phyloP scores from a whole-genome alignment of 2,113 vertebrate genomes.

The Plestiodon gilberti region DNA sequence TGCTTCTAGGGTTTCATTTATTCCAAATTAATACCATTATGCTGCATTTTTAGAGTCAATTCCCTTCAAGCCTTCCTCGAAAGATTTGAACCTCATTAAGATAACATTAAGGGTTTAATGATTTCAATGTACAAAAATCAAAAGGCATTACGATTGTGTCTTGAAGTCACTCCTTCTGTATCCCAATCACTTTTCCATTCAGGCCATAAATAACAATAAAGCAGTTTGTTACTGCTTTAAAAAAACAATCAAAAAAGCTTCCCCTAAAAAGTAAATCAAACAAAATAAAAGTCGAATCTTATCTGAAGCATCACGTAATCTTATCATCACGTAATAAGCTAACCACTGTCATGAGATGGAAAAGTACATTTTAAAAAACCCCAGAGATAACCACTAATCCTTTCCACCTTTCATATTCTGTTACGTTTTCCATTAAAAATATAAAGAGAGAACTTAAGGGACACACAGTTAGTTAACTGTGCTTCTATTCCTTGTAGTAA shows the following conservation, averaged over 20 bases:
- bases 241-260: too few relatives aligned
- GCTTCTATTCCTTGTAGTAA: too few relatives aligned
- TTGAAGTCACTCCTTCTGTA: conserved; percentile 8
- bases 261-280: neutral
- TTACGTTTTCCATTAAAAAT: conserved; percentile 52
- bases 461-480: conserved; percentile 41
- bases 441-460: conserved; percentile 11
- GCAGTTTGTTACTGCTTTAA: neutral
- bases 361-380: conserved; percentile 31
- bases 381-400: conserved; percentile 24
- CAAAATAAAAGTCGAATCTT: neutral
- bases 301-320: neutral
- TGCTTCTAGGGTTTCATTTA: conserved; percentile 46
- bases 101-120: conserved; percentile 22
- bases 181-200: neutral
- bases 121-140: conserved; percentile 28
- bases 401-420: conserved; percentile 22
- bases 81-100: conserved; percentile 24
- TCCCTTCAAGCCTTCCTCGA: conserved; percentile 34
- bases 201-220: neutral
- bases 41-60: conserved; percentile 23
- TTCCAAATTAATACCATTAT: conserved; percentile 48
- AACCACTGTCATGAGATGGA: neutral
- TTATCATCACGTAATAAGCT: too few relatives aligned
- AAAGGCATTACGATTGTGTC: conserved; percentile 7